Conservation (phyloP, 2,888 invertebrate genomes). For the Tolmerus cingulatus region DNA sequence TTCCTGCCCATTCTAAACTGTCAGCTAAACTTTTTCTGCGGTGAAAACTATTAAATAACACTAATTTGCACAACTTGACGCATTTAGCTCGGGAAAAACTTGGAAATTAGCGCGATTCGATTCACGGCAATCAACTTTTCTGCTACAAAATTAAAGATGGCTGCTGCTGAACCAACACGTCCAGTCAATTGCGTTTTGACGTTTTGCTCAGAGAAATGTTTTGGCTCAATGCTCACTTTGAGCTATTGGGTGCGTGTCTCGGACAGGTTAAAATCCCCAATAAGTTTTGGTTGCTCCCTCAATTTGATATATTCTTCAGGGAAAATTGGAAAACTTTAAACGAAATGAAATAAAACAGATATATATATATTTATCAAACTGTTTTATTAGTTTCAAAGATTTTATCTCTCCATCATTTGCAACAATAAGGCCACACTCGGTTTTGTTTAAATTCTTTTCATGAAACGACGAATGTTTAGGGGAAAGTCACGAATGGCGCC, state of each 20-base stretch:
- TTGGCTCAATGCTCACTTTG: background rate
- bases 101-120: background rate
- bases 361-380: too few species aligned
- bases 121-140: slow-evolving; percentile 5
- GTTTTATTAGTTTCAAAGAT: too few species aligned
- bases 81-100: background rate
- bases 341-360: too few species aligned
- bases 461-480: too few species aligned
- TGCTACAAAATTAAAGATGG: slow-evolving; percentile 7
- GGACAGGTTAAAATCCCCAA: background rate
- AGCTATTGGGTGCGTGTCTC: background rate
- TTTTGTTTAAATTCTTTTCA: too few species aligned
- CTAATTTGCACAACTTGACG: background rate
- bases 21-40: background rate
- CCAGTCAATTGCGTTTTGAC: slow-evolving; percentile 15
- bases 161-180: slow-evolving; percentile 12
- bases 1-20: slow-evolving; percentile 88
- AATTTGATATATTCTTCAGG: too few species aligned
- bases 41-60: background rate
- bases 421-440: too few species aligned
- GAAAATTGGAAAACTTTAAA: too few species aligned
- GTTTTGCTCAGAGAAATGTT: background rate
- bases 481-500: too few species aligned
- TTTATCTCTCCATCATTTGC: too few species aligned
- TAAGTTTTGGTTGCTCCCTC: too few species aligned